Base-by-base conservation (phyloP, 2,113 vertebrate genomes). In the Hydropotes inermis region DNA sequence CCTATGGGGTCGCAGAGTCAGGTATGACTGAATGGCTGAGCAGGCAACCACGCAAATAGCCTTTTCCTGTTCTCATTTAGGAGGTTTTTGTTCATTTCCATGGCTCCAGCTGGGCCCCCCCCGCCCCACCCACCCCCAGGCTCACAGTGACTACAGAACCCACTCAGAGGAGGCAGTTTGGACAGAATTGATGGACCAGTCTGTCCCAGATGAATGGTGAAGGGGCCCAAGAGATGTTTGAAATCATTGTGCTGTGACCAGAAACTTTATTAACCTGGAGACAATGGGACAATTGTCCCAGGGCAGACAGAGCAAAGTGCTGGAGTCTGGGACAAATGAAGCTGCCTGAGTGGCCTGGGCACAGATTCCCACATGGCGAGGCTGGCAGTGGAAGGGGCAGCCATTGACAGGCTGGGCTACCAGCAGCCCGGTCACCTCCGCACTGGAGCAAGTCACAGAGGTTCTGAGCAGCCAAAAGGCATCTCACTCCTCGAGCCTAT, bases 211-310 rank as follows among this genome's bases (percentile, higher is more conserved):
- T 6, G 58, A 87, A 88, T 70, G n/a, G 47, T 45, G 85, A 67
- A 91, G 96, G 79, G 83, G 33, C 28, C 88, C 92, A 45, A 67
- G 88, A 55, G 84, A 81, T 90, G 81, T 89, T 78, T 93, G 87
- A 87, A 95, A 79, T 92, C 93, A 84, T 83, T 94, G 70, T 76
- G 50, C 82, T 96, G 91, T 85, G 87, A 94, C 87, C 93, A 43
- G 64, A 93, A 95, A 43, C 50, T 64, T 96, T 90, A 89, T 97
- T 97, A 96, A 67, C 47, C 76, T 52, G 14, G 70, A 89, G 74
- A 97, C 95, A 97, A 57, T 67, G 60, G 74, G 17, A 7, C n/a
- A 47, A 58, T 94, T 94, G 94, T 94, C 64, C 89, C 16, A 1
- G 39, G 78, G 43, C 78, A 76, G 79, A 95, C 90, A 89, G 86